Base-by-base conservation (phyloP, 2,113 vertebrate species). In the Globicephala melas region DNA sequence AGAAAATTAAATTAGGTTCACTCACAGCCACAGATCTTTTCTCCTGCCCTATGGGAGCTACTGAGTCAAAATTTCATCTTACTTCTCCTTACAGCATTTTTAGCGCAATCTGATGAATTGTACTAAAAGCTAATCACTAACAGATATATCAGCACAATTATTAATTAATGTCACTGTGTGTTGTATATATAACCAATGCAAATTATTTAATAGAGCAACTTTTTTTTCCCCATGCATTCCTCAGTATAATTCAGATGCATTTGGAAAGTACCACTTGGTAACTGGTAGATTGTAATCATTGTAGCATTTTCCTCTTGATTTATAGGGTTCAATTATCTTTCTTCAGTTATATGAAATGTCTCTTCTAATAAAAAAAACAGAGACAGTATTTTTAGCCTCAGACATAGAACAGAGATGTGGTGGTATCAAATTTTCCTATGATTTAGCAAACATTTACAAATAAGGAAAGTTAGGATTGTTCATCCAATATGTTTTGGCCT, bases 151-250 rank as follows among this genome's bases (percentile, higher is more conserved):
- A 89, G 44, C 0, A 0, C 87, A 95, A 92, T 97, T 94, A 96
- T 98, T 98, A 98, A 98, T 98, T 98, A 97, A 96, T 97, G 91
- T 86, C 98, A 95, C 70, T 97, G 95, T 91, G 97, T 89, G 58
- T 97, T 97, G 94, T 97, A 94, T 96, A 91, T 63, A 97, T 93
- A 33, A 85, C 97, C 95, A 97, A 97, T 96, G 97, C 93, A 97
- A 98, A 97, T 94, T 81, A 92, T 93, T 73, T 73, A 96, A 87
- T 88, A 77, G 1, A 2, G 28, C 73, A 88, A 38, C 80, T 14
- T 14, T 25, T 25, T 17, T 17, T 6, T 15, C 28, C 65, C 60
- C 11, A 28, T 53, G 23, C 68, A 47, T 68, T 96, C 71, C 55
- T 97, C 93, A n/a, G 50, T 79, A 53, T 25, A 62, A 81, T 96